A percentile compares a stretch with the other conserved stretches of the same genome.
phyloP scores from a whole-genome alignment of 2,888 invertebrate genomes.

The Exocentrus adspersus region DNA sequence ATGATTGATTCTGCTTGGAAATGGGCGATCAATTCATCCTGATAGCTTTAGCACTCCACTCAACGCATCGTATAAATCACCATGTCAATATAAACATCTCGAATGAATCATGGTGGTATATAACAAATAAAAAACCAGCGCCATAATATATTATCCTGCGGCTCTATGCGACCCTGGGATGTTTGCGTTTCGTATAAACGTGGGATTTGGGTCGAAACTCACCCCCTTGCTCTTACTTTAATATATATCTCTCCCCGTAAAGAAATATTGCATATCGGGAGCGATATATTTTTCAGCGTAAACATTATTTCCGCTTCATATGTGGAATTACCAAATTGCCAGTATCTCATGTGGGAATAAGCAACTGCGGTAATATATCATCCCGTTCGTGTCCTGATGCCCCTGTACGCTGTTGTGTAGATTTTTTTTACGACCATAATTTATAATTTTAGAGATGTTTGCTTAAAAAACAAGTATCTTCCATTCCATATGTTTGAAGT shows the following conservation, averaged over 20 bases:
- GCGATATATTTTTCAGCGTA: conserved; percentile 11
- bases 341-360: background rate
- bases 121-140: conserved; percentile 20
- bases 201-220: conserved; percentile 12
- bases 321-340: background rate
- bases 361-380: background rate
- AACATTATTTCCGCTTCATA: background rate
- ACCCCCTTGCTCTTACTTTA: conserved; percentile 3
- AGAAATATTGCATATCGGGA: conserved; percentile 1
- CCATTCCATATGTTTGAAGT: too few species aligned
- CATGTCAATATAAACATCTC: conserved; percentile 20
- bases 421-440: too few species aligned
- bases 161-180: conserved; percentile 3
- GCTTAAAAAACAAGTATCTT: too few species aligned
- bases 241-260: conserved; percentile 4
- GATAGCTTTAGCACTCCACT: conserved; percentile 11
- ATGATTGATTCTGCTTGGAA: background rate
- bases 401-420: too few species aligned
- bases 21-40: conserved; percentile 2
- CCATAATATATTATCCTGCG: conserved; percentile 14
- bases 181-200: conserved; percentile 1
- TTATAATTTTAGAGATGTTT: too few species aligned
- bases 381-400: too few species aligned
- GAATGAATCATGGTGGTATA: conserved; percentile 18
- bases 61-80: conserved; percentile 11